These are phyloP conservation scores for Sebastes matsubarae DNA, from an alignment of 2,797 vertebrate genomes.

Conservation along the genomic window DNA sequence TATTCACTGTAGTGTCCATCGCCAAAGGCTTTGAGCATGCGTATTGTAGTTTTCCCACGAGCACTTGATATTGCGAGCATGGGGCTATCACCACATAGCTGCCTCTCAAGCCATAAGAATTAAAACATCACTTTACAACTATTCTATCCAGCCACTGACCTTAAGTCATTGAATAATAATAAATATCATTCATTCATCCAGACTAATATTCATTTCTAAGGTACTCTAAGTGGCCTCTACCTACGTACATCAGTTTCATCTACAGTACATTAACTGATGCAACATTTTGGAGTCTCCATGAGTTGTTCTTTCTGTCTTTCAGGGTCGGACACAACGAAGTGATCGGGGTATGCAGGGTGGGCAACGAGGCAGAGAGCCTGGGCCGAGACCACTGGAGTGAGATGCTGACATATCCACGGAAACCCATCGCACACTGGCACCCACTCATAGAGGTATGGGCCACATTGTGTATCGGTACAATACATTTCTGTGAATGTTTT, in stretches of 20 bases:
- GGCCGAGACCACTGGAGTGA: slow-evolving; percentile 98
- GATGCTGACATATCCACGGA: slow-evolving; percentile 95
- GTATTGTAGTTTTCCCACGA: too few relatives aligned
- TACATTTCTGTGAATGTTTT: not conserved
- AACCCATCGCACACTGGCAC: slow-evolving; percentile 98
- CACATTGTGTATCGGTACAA: not conserved
- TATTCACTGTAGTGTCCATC: too few relatives aligned
- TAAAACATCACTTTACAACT: not conserved
- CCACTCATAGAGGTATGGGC: slow-evolving; percentile 91
- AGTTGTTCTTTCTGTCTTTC: slow-evolving; percentile 56
- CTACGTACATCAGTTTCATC: not conserved
- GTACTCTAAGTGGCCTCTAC: not conserved
- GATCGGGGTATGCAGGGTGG: slow-evolving; percentile 97
- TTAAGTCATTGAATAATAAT: not conserved
- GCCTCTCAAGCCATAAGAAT: not conserved
- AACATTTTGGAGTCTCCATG: not conserved
- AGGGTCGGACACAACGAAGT: slow-evolving; percentile 97
- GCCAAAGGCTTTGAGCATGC: too few relatives aligned
- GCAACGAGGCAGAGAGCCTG: slow-evolving; percentile 91
- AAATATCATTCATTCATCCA: not conserved
- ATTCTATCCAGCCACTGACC: not conserved
- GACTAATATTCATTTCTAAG: not conserved
- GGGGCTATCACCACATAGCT: not conserved
- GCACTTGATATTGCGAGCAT: not conserved
- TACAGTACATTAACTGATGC: not conserved